These are phyloP conservation scores for Procambarus clarkii DNA, from an alignment of 1,140 invertebrate genomes.

Conservation along the genomic window DNA sequence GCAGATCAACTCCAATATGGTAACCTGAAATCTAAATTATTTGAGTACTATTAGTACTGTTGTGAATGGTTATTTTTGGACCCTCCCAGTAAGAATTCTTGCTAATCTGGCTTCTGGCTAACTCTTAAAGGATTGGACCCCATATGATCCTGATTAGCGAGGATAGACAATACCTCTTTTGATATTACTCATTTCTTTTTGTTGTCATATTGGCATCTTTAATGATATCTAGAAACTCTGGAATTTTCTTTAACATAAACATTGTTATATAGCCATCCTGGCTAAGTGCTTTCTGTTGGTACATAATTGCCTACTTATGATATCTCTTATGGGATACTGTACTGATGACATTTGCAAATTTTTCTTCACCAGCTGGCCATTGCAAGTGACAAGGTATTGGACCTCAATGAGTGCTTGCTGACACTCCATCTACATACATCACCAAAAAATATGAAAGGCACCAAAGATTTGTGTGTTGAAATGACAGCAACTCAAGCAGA, in stretches of 20 bases:
- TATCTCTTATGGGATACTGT: neutral
- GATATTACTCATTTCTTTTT: no score
- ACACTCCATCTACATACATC: slow-evolving; percentile 34
- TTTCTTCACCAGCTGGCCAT: slow-evolving; percentile 17
- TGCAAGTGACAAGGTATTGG: slow-evolving; percentile 40
- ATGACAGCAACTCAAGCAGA: slow-evolving; percentile 33
- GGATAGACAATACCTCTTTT: no score
- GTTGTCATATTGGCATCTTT: no score
- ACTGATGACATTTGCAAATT: no score
- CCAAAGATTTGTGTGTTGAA: slow-evolving; percentile 8
- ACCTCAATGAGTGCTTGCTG: slow-evolving; percentile 22
- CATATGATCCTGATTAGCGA: neutral
- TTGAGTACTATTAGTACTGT: no score
- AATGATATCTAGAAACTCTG: no score
- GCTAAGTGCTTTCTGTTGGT: no score
- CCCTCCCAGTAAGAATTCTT: neutral
- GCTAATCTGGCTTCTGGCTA: neutral
- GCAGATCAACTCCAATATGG: no score
- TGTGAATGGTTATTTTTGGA: neutral
- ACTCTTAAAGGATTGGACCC: neutral
- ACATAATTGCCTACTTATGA: no score
- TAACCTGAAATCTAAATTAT: no score
- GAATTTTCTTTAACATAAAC: no score
- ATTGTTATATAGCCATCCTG: no score
- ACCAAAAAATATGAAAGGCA: neutral